Evolutionary conservation across 2,797 vertebrate species (phyloP).

Genomic region (Danio albolineatus): DNA sequence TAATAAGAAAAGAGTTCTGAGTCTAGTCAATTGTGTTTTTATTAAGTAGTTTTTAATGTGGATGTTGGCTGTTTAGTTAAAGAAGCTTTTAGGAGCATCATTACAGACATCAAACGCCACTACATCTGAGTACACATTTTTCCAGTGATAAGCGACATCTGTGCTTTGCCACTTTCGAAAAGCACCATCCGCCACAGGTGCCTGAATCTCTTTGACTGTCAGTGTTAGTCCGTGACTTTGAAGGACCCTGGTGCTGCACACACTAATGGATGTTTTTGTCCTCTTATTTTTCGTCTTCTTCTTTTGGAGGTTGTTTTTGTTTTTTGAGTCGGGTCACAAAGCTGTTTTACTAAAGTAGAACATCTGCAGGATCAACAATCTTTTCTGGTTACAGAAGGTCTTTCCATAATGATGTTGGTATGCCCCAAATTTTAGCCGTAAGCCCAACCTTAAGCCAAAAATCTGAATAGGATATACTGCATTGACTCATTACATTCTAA

Average conservation of each 20-base stretch:
- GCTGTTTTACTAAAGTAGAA: constrained; percentile 49
- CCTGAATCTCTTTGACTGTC: not conserved
- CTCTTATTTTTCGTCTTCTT: constrained; percentile 55
- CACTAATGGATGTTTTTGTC: constrained; percentile 6
- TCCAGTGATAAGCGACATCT: not conserved
- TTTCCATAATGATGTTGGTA: not conserved
- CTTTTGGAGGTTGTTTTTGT: not conserved
- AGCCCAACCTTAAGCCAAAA: not conserved
- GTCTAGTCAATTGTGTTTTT: constrained; percentile 45
- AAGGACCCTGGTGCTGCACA: constrained; percentile 67
- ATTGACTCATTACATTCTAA: not conserved
- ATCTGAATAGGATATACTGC: not conserved
- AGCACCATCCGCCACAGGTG: not conserved
- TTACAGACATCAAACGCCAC: not conserved
- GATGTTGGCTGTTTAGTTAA: not conserved
- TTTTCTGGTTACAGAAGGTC: constrained; percentile 6
- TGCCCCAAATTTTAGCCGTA: not conserved
- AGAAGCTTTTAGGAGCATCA: constrained; percentile 8
- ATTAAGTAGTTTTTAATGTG: constrained; percentile 51
- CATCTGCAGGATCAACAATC: constrained; percentile 16
- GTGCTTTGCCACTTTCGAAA: constrained; percentile 14
- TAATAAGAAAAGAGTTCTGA: not conserved
- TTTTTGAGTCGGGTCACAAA: constrained; percentile 18
- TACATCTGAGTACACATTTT: not conserved
- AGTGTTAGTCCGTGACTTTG: constrained; percentile 60